These are phyloP conservation scores for Venturia canescens DNA, from an alignment of 1,140 invertebrate genomes.

Conservation along the genomic window DNA sequence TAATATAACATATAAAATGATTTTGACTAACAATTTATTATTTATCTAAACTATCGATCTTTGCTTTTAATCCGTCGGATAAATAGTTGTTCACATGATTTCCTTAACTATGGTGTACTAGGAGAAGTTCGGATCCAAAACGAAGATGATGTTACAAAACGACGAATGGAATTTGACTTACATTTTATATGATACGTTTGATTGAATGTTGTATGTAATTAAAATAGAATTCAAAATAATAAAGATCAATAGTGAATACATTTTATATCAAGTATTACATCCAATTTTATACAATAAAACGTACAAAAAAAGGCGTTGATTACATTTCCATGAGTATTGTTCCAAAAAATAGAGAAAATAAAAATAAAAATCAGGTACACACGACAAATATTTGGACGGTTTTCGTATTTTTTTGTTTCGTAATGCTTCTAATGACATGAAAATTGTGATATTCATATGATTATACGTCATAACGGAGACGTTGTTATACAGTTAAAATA, in stretches of 20 bases:
- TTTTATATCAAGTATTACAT: slow-evolving; percentile 73
- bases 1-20: slow-evolving; percentile 59
- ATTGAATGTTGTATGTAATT: slow-evolving; percentile 77
- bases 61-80: neutral
- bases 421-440: neutral
- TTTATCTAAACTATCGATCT: slow-evolving; percentile 27
- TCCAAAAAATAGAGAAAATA: neutral
- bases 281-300: slow-evolving; percentile 73
- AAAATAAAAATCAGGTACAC: slow-evolving; percentile 19
- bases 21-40: slow-evolving; percentile 21
- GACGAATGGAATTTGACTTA: slow-evolving; percentile 69
- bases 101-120: slow-evolving; percentile 77
- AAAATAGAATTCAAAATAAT: slow-evolving; percentile 72
- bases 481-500: slow-evolving; percentile 69
- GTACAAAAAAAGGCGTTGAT: slow-evolving; percentile 49
- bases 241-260: slow-evolving; percentile 71
- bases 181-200: slow-evolving; percentile 76
- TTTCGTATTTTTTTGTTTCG: neutral
- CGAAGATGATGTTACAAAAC: slow-evolving; percentile 76
- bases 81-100: slow-evolving; percentile 27
- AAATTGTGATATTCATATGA: slow-evolving; percentile 21
- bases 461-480: slow-evolving; percentile 56
- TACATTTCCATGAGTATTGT: slow-evolving; percentile 36
- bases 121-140: slow-evolving; percentile 78
- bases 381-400: slow-evolving; percentile 14